Evolutionary conservation across 53 echinoderm and acorn worm species (phyloP).

Genomic region (Arbacia lixula): DNA sequence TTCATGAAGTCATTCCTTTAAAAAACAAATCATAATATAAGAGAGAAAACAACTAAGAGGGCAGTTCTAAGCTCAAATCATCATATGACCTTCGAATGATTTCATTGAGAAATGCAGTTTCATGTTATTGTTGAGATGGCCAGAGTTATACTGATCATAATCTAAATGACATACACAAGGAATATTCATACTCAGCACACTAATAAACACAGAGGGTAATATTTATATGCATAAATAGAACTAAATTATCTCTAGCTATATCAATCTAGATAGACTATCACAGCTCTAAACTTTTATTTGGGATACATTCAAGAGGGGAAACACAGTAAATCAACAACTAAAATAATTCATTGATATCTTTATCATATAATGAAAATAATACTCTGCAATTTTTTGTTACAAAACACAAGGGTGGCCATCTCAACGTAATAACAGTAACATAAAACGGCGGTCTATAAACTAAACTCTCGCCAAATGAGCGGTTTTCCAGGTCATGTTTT

Average conservation of each 20-base stretch:
- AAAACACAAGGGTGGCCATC: conserved; percentile 18
- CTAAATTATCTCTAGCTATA: conserved; percentile 10
- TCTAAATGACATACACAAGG: not conserved
- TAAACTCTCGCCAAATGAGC: conserved; percentile 28
- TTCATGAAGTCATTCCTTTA: too few species aligned
- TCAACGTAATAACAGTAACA: not conserved
- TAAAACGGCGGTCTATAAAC: conserved; percentile 2
- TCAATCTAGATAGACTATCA: not conserved
- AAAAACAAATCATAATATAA: too few species aligned
- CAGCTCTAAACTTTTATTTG: not conserved
- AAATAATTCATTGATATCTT: not conserved
- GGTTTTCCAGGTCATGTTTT: conserved; percentile 51
- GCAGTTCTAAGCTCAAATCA: not conserved
- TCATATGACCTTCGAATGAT: not conserved
- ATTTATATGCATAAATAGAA: conserved; percentile 45
- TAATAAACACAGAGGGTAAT: conserved; percentile 24
- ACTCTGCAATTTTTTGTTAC: not conserved
- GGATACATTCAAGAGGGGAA: not conserved
- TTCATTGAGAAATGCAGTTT: not conserved
- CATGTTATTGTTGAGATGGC: not conserved
- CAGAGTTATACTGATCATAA: conserved; percentile 5
- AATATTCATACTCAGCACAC: conserved; percentile 30
- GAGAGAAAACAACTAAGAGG: not conserved
- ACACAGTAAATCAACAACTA: not conserved
- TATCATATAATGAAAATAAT: not conserved